Evolutionary conservation across 2,797 vertebrate genomes (phyloP).

Genomic region (Eurystomus glaucurus): DNA sequence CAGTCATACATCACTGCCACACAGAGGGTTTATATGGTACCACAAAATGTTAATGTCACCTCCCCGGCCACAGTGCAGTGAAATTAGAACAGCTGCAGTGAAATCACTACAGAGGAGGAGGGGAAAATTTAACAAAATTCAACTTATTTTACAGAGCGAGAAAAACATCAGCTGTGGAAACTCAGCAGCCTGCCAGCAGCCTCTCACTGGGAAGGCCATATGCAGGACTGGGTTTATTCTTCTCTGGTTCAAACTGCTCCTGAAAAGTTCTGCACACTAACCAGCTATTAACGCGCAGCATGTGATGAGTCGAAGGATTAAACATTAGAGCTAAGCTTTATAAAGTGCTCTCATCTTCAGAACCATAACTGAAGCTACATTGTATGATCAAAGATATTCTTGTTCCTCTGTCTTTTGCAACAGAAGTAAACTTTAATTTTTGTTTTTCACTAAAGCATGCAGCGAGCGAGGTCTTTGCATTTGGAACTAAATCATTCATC

Average conservation of each 20-base stretch:
- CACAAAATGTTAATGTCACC: neutral
- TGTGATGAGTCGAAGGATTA: neutral
- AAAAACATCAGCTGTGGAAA: neutral
- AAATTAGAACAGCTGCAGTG: constrained; percentile 9
- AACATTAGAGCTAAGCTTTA: neutral
- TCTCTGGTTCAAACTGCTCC: neutral
- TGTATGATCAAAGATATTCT: neutral
- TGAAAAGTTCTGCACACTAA: neutral
- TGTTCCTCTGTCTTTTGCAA: neutral
- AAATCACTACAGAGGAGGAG: neutral
- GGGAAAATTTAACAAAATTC: neutral
- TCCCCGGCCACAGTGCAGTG: neutral
- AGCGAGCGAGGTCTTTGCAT: neutral
- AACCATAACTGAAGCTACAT: neutral
- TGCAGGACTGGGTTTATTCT: neutral
- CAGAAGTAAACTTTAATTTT: neutral
- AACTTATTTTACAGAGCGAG: neutral
- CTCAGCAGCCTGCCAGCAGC: neutral
- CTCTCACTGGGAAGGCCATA: neutral
- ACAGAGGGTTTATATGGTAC: neutral
- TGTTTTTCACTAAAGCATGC: neutral
- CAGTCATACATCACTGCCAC: neutral
- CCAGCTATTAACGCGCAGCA: neutral
- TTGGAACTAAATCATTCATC: neutral
- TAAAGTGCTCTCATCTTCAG: neutral